Conservation (phyloP, 2,113 vertebrate genomes). For the Bubalus kerabau region DNA sequence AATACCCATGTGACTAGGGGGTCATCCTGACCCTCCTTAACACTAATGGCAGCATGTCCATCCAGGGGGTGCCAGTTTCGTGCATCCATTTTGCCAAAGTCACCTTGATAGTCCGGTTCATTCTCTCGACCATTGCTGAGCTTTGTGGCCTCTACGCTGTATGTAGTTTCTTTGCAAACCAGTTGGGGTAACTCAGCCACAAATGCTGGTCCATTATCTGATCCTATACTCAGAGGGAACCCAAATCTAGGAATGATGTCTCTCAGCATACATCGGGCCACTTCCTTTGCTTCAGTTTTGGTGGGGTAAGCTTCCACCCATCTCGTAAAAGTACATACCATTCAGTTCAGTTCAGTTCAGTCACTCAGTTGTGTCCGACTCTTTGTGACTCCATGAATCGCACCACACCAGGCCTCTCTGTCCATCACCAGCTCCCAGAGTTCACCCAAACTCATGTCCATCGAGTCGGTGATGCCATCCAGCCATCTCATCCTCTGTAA, state of each 20-base stretch:
- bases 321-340: not conserved
- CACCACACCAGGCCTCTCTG: too few species aligned
- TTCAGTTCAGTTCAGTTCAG: too few species aligned
- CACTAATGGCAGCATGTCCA: not conserved
- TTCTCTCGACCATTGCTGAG: not conserved
- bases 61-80: not conserved
- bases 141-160: not conserved
- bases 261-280: not conserved
- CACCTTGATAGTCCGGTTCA: not conserved
- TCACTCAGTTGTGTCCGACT: too few species aligned
- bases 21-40: not conserved
- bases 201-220: not conserved
- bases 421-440: too few species aligned
- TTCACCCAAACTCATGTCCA: too few species aligned
- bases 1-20: not conserved
- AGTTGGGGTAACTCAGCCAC: not conserved
- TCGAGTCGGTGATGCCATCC: too few species aligned
- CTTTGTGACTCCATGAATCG: too few species aligned
- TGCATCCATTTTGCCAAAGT: not conserved
- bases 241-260: not conserved
- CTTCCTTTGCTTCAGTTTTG: not conserved
- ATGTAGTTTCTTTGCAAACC: not conserved
- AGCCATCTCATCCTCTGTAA: too few species aligned
- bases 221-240: not conserved
- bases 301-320: not conserved